Evolutionary conservation across 2,797 vertebrate genomes (phyloP).

Genomic region (Mico argentatus): DNA sequence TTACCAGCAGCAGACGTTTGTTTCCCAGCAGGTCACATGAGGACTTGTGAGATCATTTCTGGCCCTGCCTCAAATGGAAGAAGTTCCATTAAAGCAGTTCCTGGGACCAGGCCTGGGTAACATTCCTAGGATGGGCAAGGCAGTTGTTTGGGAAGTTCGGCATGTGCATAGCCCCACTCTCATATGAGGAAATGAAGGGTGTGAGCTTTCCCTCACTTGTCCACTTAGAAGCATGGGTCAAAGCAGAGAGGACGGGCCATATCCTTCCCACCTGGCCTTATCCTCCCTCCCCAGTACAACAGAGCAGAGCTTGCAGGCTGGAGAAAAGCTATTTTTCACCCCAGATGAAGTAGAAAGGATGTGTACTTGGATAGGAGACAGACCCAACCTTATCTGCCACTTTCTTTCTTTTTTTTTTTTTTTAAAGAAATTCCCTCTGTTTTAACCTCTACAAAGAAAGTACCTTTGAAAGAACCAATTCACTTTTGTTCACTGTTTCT

Average conservation of each 20-base stretch:
- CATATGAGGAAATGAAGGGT: background rate
- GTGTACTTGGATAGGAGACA: background rate
- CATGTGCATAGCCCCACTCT: background rate
- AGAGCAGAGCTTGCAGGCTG: background rate
- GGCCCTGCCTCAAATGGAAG: background rate
- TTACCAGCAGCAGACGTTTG: background rate
- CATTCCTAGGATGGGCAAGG: background rate
- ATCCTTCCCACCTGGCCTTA: background rate
- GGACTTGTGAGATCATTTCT: slow-evolving; percentile 35
- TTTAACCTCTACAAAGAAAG: too few relatives aligned
- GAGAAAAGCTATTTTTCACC: background rate
- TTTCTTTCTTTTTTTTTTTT: background rate
- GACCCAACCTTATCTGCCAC: background rate
- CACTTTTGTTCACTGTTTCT: too few relatives aligned
- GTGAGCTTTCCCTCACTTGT: background rate
- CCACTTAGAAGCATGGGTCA: background rate
- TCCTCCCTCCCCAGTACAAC: background rate
- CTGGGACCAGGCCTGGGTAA: background rate
- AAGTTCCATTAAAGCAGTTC: background rate
- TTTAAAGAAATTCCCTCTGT: too few relatives aligned
- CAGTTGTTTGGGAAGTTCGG: background rate
- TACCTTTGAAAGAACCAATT: too few relatives aligned
- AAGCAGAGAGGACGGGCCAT: background rate
- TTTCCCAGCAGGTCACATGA: slow-evolving; percentile 14
- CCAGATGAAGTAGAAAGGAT: background rate